Percentiles rank a stretch among this genome's conserved stretches.
Evolutionary conservation across 1,140 invertebrate genomes (phyloP).

Genomic region (Camponotus pennsylvanicus): DNA sequence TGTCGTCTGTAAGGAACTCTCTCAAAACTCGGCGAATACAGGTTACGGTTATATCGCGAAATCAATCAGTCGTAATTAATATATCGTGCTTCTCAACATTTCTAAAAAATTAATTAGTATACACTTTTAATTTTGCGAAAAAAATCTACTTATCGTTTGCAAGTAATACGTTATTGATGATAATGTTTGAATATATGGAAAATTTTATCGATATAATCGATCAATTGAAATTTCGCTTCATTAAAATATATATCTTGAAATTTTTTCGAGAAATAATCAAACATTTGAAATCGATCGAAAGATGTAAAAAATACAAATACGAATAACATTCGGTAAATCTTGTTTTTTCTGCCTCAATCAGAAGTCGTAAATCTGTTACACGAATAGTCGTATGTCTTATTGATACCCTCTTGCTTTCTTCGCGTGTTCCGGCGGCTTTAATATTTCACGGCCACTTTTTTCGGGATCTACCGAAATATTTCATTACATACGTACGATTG

Average conservation of each 20-base stretch:
- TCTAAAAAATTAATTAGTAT: background rate
- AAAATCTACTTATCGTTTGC: background rate
- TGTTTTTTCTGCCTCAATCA: background rate
- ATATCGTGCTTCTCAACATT: background rate
- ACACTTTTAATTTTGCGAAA: too few species aligned
- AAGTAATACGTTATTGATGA: background rate
- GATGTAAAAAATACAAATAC: background rate
- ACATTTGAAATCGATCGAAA: background rate
- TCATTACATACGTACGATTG: background rate
- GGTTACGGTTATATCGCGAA: background rate
- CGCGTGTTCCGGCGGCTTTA: background rate
- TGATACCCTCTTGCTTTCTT: background rate
- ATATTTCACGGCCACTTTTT: slow-evolving; percentile 1
- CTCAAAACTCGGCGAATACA: background rate
- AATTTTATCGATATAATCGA: background rate
- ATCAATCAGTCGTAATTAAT: background rate
- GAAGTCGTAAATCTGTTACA: slow-evolving; percentile 1
- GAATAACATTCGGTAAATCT: background rate
- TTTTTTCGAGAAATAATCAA: background rate
- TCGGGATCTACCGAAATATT: slow-evolving; percentile 13
- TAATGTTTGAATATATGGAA: background rate
- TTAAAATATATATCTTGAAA: too few species aligned
- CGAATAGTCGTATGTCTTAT: slow-evolving; percentile 1
- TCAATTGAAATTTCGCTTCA: background rate
- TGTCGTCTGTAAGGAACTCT: slow-evolving; percentile 93